Base-by-base conservation (phyloP, 30 jellyfish, hydroid and myxozoan species). In the Chrysaora quinquecirrha region DNA sequence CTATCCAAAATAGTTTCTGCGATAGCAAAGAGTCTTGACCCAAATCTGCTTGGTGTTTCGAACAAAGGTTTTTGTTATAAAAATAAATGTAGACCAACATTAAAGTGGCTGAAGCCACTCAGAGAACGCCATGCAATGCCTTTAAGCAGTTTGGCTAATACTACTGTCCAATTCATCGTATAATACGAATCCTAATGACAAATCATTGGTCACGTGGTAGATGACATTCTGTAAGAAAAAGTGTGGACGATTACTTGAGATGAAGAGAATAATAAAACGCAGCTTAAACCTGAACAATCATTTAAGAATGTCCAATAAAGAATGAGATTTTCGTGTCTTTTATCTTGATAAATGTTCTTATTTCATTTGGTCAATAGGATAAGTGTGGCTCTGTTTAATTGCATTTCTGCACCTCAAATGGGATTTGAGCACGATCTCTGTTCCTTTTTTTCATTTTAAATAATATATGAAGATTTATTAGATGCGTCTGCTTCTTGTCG, bases 331-430 rank as follows among this genome's bases (percentile, higher is more conserved):
- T 38, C 54, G 54, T 38, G 54, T 38, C 54, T 38, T n/a, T 38
- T 38, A 38, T 14, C 11, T 2, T 3, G 68, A 10, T 9, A 19
- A 20, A 52, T 3, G 29, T 52, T 67, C 46, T 69, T 58, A 50
- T 68, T 56, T 70, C 80, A 68, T 68, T 82, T 82, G 78, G 79
- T 70, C 80, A 71, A 82, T 47, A 71, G 92, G 92, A 82, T 82
- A 82, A 82, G 85, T 82, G 25, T 38, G 85, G 47, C 92, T 82
- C 82, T 52, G 34, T 58, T 1, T 82, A 68, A 82, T 82, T 82
- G 85, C 92, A 82, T 82, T 82, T 68, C 80, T 49, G 54, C 73
- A 62, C 92, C 92, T 82, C 92, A 82, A 82, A 82, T 82, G 76
- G 70, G 92, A 82, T 82, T 82, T 82, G 65, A 75, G 75, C 85